Percentiles rank a stretch among this genome's conserved stretches.
Conservation (phyloP, 2,797 vertebrate species). For the Typhlichthys subterraneus region DNA sequence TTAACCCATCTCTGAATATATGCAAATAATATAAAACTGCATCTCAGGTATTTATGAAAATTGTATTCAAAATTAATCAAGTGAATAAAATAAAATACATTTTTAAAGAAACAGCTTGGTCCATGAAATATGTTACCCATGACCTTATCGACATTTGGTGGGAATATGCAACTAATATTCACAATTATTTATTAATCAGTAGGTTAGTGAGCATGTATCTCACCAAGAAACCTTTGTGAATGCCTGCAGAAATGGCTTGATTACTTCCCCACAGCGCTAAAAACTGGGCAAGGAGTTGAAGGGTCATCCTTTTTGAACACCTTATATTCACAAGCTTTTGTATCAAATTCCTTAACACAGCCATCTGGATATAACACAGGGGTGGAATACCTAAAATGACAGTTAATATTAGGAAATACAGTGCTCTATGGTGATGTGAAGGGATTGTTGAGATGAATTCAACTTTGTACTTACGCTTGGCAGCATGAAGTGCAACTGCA, state of each 20-base stretch:
- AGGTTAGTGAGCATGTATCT: neutral
- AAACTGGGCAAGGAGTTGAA: constrained; percentile 28
- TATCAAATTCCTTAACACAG: constrained; percentile 63
- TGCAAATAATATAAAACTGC: no score
- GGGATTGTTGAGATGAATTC: neutral
- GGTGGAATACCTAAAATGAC: constrained; percentile 48
- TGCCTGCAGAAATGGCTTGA: neutral
- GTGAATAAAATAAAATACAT: no score
- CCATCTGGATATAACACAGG: rapidly evolving
- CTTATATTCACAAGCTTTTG: constrained; percentile 37
- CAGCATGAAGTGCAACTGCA: constrained; percentile 52
- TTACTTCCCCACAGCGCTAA: constrained; percentile 32
- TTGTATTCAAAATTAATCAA: no score
- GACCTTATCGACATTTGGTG: no score
- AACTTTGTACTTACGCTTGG: constrained; percentile 29
- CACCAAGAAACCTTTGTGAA: neutral
- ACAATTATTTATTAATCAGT: no score
- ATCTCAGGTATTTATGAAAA: no score
- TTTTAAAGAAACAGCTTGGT: no score
- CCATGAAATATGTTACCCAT: no score
- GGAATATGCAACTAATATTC: no score
- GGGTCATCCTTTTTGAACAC: constrained; percentile 61
- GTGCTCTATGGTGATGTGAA: neutral
- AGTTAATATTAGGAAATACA: constrained; percentile 12
- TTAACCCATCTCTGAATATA: no score